Evolutionary conservation across 2,797 vertebrate genomes (phyloP), one percentile per base, ranked within the genome.

Genomic region (Galaxias olidus): DNA sequence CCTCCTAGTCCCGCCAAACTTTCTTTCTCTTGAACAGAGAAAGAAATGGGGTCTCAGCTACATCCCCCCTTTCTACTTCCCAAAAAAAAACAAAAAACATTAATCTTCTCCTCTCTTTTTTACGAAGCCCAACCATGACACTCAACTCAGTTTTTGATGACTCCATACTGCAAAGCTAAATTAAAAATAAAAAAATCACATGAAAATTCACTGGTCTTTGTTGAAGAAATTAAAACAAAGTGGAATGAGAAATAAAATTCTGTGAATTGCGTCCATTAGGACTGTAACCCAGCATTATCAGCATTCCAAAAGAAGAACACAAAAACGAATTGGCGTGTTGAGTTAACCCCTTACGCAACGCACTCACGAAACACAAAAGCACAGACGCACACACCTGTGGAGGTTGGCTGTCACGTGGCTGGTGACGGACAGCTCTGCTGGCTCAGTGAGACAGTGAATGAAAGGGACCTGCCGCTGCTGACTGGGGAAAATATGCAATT

Each of bases 401-500:
- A 30, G 30, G 30, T 30, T 30, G 30, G 30, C 30, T 30, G 30
- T 30, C 30, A 30, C 30, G 6, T 30, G 30, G 30, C 30, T 6
- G 30, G 61, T 57, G 50, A 61, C 55, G 18, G 58, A 63, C 58
- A 51, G 60, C 69, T 42, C 52, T 59, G 53, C 76, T 58, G 56
- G 68, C 69, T 78, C 49, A 55, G 59, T 19, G 44, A 20, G 59
- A 53, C 60, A 30, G 68, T 55, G 55, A 77, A 64, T 69, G 42
- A 51, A 52, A 47, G 73, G 50, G 78, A 81, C 89, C 73, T 66
- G 76, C 85, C 30, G 81, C 87, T 90, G 84, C 86, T 89, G 89
- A 87, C 46, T 46, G 50, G 66, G 90, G 6, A 87, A 91, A 92
- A 93, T 83, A 90, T 72, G 91, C 86, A 93, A 94, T 84, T 80